Base-by-base conservation (phyloP, 2,888 invertebrate species). In the Serripes groenlandicus region DNA sequence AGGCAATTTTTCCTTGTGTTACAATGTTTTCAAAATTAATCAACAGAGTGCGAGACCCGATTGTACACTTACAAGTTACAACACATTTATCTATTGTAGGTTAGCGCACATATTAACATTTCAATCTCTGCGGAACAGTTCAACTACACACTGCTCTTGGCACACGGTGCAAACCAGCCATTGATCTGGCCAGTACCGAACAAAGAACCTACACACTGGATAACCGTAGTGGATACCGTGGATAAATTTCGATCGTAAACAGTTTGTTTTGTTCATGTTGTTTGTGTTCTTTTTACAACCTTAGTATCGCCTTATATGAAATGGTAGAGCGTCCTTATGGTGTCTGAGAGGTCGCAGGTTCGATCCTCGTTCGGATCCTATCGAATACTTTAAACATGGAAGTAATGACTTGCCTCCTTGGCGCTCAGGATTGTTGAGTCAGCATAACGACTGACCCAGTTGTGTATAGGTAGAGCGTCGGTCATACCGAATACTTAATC, bases 151-250 rank as follows among this genome's bases (percentile, higher is more conserved):
- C 26, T 66, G 9, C 21, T 66, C 23, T 21, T 66, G 5, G 66
- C 66, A 4, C 4, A 35, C 42, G 42, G 66, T 26, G 42, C 18
- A 1, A 42, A 34, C 37, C 37, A 42, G 26, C 66, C 66, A 7
- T 66, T 66, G 15, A 66, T 66, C 21, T 66, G 66, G 66, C 42
- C 66, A 1, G 26, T 66, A 26, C 66, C 66, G 42, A 66, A 18
- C 18, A 18, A 18, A 21, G 66, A 66, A 23, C 66, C 66, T 1
- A 18, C 23, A 9, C 11, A 32, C 21, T 66, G 66, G 66, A 66
- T 26, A 66, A 66, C 66, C 1, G 42, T 66, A 5, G 66, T 66
- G 28, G 66, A 66, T 26, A 26, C 23, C 28, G n/a, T 37, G 15
- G 35, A 66, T 2, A 42, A 42, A 21, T 7, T 26, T 42, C 37